Percentiles rank a stretch among this genome's conserved stretches.
Evolutionary conservation across 2,113 vertebrate genomes (phyloP).

Genomic region (Tamias sibiricus): DNA sequence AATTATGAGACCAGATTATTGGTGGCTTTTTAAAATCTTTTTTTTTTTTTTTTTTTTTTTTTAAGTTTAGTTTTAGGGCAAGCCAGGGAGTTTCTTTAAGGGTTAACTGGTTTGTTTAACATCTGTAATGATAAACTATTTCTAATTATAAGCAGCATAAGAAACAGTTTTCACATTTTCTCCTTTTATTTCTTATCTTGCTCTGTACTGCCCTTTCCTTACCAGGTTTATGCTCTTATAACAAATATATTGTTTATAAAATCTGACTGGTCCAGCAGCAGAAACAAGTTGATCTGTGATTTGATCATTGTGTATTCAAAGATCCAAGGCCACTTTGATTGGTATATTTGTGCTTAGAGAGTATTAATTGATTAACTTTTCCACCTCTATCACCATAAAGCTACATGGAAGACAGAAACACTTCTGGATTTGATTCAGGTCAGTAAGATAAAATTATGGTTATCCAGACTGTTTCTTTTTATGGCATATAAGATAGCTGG

Average conservation of each 20-base stretch:
- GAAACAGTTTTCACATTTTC: neutral
- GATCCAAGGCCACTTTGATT: neutral
- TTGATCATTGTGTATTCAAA: slow-evolving; percentile 26
- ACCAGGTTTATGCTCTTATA: neutral
- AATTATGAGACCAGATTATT: slow-evolving; percentile 37
- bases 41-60: neutral
- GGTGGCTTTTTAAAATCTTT: neutral
- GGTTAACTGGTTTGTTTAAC: slow-evolving; percentile 46
- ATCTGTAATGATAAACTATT: slow-evolving; percentile 43
- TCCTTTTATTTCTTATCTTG: neutral
- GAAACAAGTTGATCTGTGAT: slow-evolving; percentile 18
- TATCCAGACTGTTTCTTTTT: slow-evolving; percentile 55
- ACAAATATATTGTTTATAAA: slow-evolving; percentile 3
- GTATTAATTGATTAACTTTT: neutral
- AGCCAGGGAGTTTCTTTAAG: slow-evolving; percentile 50
- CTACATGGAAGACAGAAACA: slow-evolving; percentile 4
- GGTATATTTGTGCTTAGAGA: slow-evolving; percentile 33
- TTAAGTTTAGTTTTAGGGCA: slow-evolving; percentile 1
- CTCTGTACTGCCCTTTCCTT: neutral
- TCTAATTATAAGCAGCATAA: slow-evolving; percentile 28
- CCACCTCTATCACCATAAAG: neutral
- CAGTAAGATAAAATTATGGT: slow-evolving; percentile 61
- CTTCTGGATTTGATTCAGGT: slow-evolving; percentile 57
- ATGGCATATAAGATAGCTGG: neutral
- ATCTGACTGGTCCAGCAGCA: slow-evolving; percentile 5